A percentile compares a stretch with the other conserved stretches of the same genome.
Conservation (phyloP, 1,140 invertebrate species). For the Cyclina sinensis region DNA sequence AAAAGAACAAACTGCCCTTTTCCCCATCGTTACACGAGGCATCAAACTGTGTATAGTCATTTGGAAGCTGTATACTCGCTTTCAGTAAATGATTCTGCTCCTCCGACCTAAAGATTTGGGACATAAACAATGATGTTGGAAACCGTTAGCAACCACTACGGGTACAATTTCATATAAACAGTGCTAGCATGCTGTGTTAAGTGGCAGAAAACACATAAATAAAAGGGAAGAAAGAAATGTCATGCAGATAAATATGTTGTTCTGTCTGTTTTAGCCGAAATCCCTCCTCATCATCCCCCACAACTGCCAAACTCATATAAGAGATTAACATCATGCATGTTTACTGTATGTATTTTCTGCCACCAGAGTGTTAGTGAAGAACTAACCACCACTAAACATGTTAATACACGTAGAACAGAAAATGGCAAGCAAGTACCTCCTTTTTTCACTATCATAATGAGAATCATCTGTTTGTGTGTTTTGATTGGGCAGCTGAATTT, state of each 20-base stretch:
- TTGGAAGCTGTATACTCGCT: conserved; percentile 99
- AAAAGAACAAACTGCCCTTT: conserved; percentile 96
- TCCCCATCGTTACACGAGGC: conserved; percentile 99
- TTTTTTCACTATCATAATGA: conserved; percentile 99
- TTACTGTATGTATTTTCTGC: background rate
- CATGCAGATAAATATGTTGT: no score
- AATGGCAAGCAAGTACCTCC: conserved; percentile 89
- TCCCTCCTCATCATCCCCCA: no score
- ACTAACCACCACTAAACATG: background rate
- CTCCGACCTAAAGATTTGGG: conserved; percentile 91
- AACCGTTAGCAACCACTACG: background rate
- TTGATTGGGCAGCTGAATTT: conserved; percentile 99
- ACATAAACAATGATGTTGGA: conserved; percentile 1
- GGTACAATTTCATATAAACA: no score
- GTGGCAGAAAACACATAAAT: background rate
- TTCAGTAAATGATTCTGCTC: conserved; percentile 99
- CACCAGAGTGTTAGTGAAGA: background rate
- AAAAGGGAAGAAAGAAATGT: no score
- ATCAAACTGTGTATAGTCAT: conserved; percentile 99
- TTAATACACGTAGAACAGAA: background rate
- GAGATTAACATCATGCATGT: background rate
- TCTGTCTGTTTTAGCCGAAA: no score
- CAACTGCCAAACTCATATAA: no score
- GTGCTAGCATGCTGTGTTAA: background rate
- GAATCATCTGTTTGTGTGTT: conserved; percentile 99